Conservation (phyloP, 2,888 invertebrate genomes). For the Mythimna pallens region DNA sequence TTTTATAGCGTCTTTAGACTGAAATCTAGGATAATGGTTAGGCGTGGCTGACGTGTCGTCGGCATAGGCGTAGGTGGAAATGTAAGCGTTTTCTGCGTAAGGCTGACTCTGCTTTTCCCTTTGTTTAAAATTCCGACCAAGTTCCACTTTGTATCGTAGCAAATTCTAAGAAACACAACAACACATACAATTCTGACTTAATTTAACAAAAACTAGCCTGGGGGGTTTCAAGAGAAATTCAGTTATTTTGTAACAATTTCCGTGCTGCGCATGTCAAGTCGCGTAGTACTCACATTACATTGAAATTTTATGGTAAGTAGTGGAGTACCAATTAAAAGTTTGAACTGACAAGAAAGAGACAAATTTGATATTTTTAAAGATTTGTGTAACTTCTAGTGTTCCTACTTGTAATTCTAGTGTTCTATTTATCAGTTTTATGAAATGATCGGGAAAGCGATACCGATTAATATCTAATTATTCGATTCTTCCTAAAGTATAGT, state of each 20-base stretch:
- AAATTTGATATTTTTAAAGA: slow-evolving; percentile 15
- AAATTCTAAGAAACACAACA: slow-evolving; percentile 11
- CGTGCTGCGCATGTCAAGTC: neutral
- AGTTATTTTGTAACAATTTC: slow-evolving; percentile 26
- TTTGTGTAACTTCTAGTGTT: slow-evolving; percentile 9
- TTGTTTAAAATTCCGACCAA: slow-evolving; percentile 11
- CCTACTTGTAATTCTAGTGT: no score
- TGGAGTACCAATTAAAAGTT: slow-evolving; percentile 40
- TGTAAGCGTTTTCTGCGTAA: slow-evolving; percentile 17
- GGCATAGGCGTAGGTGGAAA: slow-evolving; percentile 18
- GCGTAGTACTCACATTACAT: neutral
- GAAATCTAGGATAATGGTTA: slow-evolving; percentile 50
- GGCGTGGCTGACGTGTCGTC: slow-evolving; percentile 28
- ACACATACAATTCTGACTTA: slow-evolving; percentile 12
- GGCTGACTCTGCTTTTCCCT: slow-evolving; percentile 2
- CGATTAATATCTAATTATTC: neutral
- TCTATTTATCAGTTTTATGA: neutral
- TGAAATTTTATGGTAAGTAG: slow-evolving; percentile 16
- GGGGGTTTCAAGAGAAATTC: slow-evolving; percentile 24
- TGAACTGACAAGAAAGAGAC: neutral
- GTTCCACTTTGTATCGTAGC: slow-evolving; percentile 15
- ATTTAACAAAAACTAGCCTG: slow-evolving; percentile 20
- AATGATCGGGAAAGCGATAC: neutral
- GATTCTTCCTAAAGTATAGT: no score
- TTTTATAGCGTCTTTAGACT: slow-evolving; percentile 48